Conservation (phyloP, 2,888 invertebrate genomes). For the Netelia inedita region DNA sequence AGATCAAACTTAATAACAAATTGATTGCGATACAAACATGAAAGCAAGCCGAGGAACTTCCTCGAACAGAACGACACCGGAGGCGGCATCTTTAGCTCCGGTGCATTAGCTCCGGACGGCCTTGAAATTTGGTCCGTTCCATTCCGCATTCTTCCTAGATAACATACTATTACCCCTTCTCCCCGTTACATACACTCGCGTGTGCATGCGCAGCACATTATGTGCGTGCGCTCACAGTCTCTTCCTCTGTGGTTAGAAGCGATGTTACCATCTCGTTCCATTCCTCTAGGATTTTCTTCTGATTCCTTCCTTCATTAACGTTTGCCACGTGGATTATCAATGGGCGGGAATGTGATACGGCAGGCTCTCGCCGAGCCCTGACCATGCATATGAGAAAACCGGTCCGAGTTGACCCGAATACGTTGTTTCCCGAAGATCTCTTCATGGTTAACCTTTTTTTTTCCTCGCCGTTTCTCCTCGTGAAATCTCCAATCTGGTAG, state of each 20-base stretch:
- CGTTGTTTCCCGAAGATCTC: slow-evolving; percentile 21
- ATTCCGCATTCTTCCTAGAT: slow-evolving; percentile 76
- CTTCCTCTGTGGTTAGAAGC: slow-evolving; percentile 5
- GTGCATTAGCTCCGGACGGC: slow-evolving; percentile 60
- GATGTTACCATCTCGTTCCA: slow-evolving; percentile 13
- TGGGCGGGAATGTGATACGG: slow-evolving; percentile 5
- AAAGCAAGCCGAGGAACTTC: neutral
- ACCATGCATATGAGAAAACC: slow-evolving; percentile 16
- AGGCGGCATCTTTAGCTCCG: slow-evolving; percentile 7
- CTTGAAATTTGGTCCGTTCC: slow-evolving; percentile 66
- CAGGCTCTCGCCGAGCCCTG: neutral
- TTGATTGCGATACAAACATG: neutral
- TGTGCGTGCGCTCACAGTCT: neutral
- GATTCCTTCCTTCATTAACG: neutral
- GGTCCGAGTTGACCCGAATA: slow-evolving; percentile 36
- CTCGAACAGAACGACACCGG: neutral
- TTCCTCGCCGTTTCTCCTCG: neutral
- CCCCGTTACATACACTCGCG: slow-evolving; percentile 31
- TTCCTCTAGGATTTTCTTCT: neutral
- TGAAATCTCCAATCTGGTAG: slow-evolving; percentile 9
- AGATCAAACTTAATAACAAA: neutral
- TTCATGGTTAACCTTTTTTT: neutral
- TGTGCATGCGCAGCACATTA: slow-evolving; percentile 7
- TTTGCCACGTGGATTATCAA: neutral
- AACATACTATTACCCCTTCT: slow-evolving; percentile 66